phyloP scores from a whole-genome alignment of 2,113 vertebrate genomes.

The Pavo muticus region DNA sequence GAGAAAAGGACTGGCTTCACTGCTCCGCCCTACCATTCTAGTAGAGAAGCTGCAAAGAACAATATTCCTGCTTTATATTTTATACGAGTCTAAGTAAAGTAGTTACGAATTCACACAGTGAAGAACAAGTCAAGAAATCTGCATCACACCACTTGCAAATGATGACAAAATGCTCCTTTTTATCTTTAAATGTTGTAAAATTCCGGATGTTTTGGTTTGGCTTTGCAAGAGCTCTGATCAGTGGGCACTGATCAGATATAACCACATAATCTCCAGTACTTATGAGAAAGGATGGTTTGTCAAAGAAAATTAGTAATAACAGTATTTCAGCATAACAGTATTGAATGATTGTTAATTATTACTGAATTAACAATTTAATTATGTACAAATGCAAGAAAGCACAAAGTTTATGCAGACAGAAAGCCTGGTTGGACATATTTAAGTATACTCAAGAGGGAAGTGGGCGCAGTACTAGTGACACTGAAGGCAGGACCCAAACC shows the following conservation, averaged over 20 bases:
- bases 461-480: rapidly evolving
- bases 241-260: not conserved
- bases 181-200: not conserved
- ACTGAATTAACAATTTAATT: not conserved
- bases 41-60: not conserved
- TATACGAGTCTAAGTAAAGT: not conserved
- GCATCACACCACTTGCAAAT: not conserved
- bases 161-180: not conserved
- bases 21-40: not conserved
- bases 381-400: not conserved
- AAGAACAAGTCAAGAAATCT: not conserved
- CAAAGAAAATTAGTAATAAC: not conserved
- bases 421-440: not conserved
- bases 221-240: not conserved
- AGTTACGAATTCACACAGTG: not conserved
- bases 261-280: not conserved
- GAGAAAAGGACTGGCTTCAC: not conserved
- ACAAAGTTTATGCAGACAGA: not conserved
- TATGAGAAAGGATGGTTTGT: not conserved
- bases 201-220: not conserved
- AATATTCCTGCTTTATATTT: not conserved
- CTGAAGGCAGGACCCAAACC: not conserved
- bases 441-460: not conserved
- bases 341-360: no score
- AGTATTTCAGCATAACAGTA: not conserved